Base-by-base conservation (phyloP, 1,140 invertebrate genomes). In the Venturia canescens region DNA sequence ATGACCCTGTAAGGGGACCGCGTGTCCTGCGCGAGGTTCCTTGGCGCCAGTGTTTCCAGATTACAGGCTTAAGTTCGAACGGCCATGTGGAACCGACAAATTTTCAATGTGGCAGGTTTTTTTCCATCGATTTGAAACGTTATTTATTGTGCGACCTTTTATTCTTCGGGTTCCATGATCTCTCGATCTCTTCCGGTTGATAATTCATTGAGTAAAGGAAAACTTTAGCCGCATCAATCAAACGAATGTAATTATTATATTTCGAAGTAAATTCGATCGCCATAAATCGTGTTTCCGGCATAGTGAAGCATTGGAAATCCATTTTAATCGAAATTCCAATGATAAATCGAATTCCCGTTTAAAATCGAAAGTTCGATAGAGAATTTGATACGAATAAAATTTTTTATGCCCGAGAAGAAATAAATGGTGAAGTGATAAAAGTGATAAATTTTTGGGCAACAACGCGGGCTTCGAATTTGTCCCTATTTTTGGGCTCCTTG, bases 81-180 rank as follows among this genome's bases (percentile, higher is more conserved):
- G 74, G 38, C 74, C 74, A 57, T 76, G 74, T 76, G 50, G 74
- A 53, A 76, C 74, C 53, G 38, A 63, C 26, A 63, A 38, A 76
- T 31, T 5, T 66, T 29, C 53, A 9, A 63, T 63, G 26, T 57
- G 16, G 16, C 29, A 57, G 15, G n/a, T 29, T 57, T 57, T 57
- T 57, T 57, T 57, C 13, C 21, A 21, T 57, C 21, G 0, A n/a
- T 23, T 57, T 57, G 53, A 38, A 26, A 34, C n/a, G 7, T 44
- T 11, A 44, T 44, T 11, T 44, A 44, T 9, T 44, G 2, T 44
- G 13, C 7, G 38, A 3, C 13, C 13, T 44, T 1, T 44, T 9
- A 44, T 44, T 38, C 26, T 31, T 13, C 16, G 50, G 1, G 21
- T 50, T 72, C 26, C 38, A 72, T 21, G 21, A 27, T 72, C 15